A percentile compares a stretch with the other conserved stretches of the same genome.
Evolutionary conservation across 2,113 vertebrate genomes (phyloP).

Genomic region (Corythornis madagascariensis): DNA sequence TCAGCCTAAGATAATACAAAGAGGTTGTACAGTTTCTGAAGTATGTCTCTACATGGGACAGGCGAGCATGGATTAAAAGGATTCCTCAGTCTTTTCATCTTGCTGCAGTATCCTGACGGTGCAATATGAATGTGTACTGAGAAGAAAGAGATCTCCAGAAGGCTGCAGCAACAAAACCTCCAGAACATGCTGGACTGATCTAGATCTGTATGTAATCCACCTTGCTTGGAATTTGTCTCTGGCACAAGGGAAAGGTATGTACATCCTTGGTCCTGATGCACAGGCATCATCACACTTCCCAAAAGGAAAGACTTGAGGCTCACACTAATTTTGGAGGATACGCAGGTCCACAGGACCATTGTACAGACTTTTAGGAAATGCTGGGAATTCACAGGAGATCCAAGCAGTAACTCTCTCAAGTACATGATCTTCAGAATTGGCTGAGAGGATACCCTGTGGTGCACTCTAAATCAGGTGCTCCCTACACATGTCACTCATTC

Average conservation of each 20-base stretch:
- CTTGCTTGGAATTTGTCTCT: background rate
- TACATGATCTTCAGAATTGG: background rate
- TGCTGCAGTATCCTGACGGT: background rate
- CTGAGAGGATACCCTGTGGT: fast-evolving
- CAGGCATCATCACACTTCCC: background rate
- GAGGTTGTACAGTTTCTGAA: background rate
- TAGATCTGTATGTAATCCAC: background rate
- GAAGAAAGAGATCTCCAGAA: background rate
- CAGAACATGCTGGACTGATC: background rate
- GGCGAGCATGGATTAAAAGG: background rate
- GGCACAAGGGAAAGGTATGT: fast-evolving
- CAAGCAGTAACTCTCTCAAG: background rate
- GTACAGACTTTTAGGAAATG: background rate
- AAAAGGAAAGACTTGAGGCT: background rate
- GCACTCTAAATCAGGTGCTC: fast-evolving
- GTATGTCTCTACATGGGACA: background rate
- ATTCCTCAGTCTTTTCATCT: background rate
- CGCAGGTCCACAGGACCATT: background rate
- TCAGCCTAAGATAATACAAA: background rate
- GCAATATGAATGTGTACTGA: background rate
- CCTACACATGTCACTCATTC: background rate
- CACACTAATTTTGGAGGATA: background rate
- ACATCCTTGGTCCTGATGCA: fast-evolving
- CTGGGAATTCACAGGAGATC: background rate
- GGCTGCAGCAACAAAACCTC: background rate